Evolutionary conservation across 2,113 vertebrate genomes (phyloP), one percentile per base, ranked within the genome.

Genomic region (Scophthalmus maximus): DNA sequence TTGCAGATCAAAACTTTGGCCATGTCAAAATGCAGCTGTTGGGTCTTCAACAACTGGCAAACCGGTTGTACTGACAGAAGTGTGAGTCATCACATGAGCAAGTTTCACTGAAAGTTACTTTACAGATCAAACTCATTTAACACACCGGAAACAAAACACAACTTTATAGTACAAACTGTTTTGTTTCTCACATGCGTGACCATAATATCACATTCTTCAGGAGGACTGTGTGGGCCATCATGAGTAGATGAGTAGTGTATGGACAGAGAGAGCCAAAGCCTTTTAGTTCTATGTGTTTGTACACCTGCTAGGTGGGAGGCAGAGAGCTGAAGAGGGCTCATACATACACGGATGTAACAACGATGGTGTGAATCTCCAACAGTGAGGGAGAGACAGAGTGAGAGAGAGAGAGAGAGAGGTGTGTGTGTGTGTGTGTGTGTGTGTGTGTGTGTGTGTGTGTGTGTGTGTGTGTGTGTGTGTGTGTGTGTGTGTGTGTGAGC

Each of bases 261-360:
- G 23, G 57, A 71, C 67, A 66, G 76, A 66, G 52, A 68, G 57
- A 58, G 74, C 78, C 60, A 68, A 76, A 73, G 74, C 75, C 38
- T 62, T 86, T 88, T 66, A 78, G 65, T 84, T 87, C 75, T 79
- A 73, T 68, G 90, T 79, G 79, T 74, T 61, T 67, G 49, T 69
- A 46, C 91, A 93, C 82, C 89, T 91, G 87, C 64, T 76, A 73
- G 85, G 84, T 87, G 83, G 84, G 81, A 75, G 74, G 85, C 27
- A 73, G 46, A 47, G 68, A 46, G 67, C 66, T 76, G 77, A 76
- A 88, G 79, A 88, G 79, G 63, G 34, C 79, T 79, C 75, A 72
- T 84, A 36, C 69, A 76, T 73, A 59, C 44, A 68, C 32, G 8
- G 18, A 63, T 76, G 69, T 61, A 86, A 75, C 73, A 81, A 77